These are phyloP conservation scores for Sebastiscus tertius DNA, from an alignment of 2,797 vertebrate species.

Conservation along the genomic window DNA sequence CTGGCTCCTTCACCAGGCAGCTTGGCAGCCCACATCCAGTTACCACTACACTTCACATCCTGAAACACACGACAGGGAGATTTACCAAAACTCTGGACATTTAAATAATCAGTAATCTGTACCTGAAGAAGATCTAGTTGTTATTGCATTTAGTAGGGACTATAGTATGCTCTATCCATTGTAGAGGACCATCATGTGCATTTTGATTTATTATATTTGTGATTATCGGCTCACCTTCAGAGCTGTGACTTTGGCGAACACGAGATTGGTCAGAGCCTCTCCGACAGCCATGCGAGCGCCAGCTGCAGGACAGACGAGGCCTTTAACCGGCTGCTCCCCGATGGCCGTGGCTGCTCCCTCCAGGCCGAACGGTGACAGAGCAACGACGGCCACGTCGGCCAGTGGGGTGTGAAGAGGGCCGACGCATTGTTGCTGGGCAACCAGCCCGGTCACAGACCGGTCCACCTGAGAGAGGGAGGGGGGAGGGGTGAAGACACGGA, in stretches of 20 bases:
- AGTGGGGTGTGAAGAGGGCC: constrained; percentile 94
- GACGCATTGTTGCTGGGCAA: constrained; percentile 96
- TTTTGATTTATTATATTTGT: neutral
- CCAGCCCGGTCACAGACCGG: constrained; percentile 92
- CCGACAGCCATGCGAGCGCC: constrained; percentile 91
- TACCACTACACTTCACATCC: constrained; percentile 96
- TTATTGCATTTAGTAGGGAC: neutral
- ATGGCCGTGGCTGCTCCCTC: constrained; percentile 90
- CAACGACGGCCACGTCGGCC: constrained; percentile 92
- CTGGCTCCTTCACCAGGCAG: constrained; percentile 87
- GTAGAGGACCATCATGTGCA: neutral
- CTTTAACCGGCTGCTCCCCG: constrained; percentile 95
- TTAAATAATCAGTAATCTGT: neutral
- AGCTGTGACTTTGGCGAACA: constrained; percentile 89
- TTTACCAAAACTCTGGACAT: neutral
- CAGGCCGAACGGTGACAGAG: constrained; percentile 87
- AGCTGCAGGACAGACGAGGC: constrained; percentile 86
- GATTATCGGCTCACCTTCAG: constrained; percentile 80
- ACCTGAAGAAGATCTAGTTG: neutral
- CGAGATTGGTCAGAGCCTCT: constrained; percentile 93
- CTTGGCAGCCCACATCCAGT: constrained; percentile 98
- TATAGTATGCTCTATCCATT: neutral
- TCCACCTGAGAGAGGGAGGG: constrained; percentile 85
- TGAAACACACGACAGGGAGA: constrained; percentile 50
- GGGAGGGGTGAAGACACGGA: neutral